phyloP scores from a whole-genome alignment of 2,113 vertebrate genomes.

The Scalopus aquaticus region DNA sequence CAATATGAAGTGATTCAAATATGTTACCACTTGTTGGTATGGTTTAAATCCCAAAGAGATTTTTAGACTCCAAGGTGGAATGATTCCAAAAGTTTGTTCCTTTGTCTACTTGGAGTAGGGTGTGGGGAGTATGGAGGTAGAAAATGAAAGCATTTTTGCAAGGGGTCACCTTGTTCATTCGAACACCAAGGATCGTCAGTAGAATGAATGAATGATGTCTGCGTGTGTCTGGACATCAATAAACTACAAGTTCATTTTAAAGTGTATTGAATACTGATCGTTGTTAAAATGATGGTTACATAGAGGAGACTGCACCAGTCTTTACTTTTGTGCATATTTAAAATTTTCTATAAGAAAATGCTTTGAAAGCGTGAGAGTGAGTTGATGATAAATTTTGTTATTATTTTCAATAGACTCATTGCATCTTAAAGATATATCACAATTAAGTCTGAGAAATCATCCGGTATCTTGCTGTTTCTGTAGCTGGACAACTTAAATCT shows the following conservation, averaged over 20 bases:
- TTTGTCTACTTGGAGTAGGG: background rate
- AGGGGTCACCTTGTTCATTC: background rate
- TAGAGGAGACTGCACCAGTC: background rate
- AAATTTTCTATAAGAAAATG: constrained; percentile 28
- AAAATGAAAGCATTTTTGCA: constrained; percentile 40
- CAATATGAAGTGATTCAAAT: background rate
- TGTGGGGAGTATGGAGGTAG: background rate
- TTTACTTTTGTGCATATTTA: constrained; percentile 11
- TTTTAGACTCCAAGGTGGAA: background rate
- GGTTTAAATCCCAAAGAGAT: constrained; percentile 21
- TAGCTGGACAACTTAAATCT: no score
- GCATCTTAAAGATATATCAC: no score
- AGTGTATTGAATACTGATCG: background rate
- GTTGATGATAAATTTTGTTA: background rate
- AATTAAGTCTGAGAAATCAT: no score
- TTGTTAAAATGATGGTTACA: background rate
- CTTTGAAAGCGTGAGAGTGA: background rate
- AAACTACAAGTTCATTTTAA: constrained; percentile 13
- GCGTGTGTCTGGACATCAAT: background rate
- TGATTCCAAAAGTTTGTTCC: background rate
- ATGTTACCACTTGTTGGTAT: background rate
- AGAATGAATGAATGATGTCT: background rate
- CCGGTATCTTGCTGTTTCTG: no score
- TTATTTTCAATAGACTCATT: no score
- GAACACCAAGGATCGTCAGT: background rate